Percentiles rank a stretch among this genome's conserved stretches.
Evolutionary conservation across 2,797 vertebrate genomes (phyloP).

Genomic region (Neosalanx taihuensis): DNA sequence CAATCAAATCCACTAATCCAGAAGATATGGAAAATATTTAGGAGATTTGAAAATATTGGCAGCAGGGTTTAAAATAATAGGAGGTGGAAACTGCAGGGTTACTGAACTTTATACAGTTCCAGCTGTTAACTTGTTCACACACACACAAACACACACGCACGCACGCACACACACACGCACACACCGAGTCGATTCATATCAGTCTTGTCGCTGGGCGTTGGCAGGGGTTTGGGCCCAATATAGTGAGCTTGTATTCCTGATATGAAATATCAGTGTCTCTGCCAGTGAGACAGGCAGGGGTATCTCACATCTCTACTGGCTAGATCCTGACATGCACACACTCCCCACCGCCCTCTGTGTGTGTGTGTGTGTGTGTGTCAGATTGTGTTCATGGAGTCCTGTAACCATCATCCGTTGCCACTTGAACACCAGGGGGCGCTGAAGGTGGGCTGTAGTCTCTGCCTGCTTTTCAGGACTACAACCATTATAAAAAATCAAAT

Average conservation of each 20-base stretch:
- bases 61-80: neutral
- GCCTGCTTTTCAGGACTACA: no score
- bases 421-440: conserved; percentile 55
- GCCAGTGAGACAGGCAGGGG: conserved; percentile 57
- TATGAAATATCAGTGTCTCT: conserved; percentile 55
- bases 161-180: conserved; percentile 41
- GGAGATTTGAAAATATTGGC: no score
- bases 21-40: no score
- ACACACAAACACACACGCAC: neutral
- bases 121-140: neutral
- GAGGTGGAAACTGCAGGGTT: neutral
- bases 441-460: conserved; percentile 36
- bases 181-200: neutral
- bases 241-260: conserved; percentile 27
- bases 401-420: conserved; percentile 61
- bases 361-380: conserved; percentile 29
- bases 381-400: conserved; percentile 38
- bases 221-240: conserved; percentile 14
- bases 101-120: neutral
- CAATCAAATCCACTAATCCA: no score
- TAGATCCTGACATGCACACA: conserved; percentile 46
- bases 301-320: conserved; percentile 46
- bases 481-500: no score
- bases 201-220: neutral
- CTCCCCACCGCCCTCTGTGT: neutral